Percentiles rank a stretch among this genome's conserved stretches.
phyloP scores from a whole-genome alignment of 2,888 invertebrate genomes.

The Catotricha subobsoleta region DNA sequence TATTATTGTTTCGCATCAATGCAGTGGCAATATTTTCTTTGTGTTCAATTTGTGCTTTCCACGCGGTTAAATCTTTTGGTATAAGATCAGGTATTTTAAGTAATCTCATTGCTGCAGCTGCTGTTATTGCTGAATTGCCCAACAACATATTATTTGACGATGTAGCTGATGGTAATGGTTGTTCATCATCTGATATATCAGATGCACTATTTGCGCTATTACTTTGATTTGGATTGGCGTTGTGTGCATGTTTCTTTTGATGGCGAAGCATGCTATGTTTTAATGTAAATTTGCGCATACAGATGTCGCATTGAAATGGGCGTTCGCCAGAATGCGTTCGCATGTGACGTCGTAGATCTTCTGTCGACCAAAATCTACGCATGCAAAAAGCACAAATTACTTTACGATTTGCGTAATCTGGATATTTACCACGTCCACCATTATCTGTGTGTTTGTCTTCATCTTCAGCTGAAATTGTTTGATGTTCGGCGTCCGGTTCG shows the following conservation, averaged over 20 bases:
- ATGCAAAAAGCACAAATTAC: conserved; percentile 85
- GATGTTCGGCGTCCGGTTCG: conserved; percentile 34
- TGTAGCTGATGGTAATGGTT: conserved; percentile 14
- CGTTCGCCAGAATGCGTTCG: conserved; percentile 82
- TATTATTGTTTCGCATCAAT: not conserved
- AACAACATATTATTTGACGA: conserved; percentile 8
- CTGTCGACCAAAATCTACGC: conserved; percentile 87
- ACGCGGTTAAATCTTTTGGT: conserved; percentile 6
- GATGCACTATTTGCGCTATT: conserved; percentile 28
- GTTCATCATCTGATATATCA: conserved; percentile 30
- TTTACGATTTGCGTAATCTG: conserved; percentile 73
- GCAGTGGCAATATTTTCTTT: too few species aligned
- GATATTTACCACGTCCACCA: conserved; percentile 59
- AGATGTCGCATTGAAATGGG: conserved; percentile 82
- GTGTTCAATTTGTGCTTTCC: too few species aligned
- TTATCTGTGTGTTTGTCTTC: conserved; percentile 46
- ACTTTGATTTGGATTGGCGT: conserved; percentile 15
- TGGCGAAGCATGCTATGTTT: conserved; percentile 92
- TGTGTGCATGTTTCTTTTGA: conserved; percentile 65
- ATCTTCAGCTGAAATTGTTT: conserved; percentile 30
- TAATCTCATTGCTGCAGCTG: conserved; percentile 4
- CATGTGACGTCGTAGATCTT: conserved; percentile 85
- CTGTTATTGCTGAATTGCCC: conserved; percentile 12
- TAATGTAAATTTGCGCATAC: conserved; percentile 70
- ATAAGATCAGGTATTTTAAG: conserved; percentile 8